Conservation (phyloP, 2,113 vertebrate species). For the Pitta sordida region DNA sequence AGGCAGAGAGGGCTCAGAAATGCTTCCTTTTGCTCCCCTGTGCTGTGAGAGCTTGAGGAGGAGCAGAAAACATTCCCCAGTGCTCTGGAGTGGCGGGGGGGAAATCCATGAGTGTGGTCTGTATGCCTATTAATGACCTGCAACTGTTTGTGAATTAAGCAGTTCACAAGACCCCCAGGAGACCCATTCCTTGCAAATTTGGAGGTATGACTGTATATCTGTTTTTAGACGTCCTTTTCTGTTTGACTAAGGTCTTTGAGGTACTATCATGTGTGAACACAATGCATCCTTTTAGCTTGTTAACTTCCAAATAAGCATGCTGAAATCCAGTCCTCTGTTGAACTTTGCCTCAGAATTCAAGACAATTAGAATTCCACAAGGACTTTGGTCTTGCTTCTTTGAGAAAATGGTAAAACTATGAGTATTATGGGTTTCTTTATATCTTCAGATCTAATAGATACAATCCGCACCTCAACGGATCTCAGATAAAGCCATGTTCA, state of each 20-base stretch:
- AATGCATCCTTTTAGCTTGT: background rate
- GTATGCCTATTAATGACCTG: too few species aligned
- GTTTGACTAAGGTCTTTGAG: background rate
- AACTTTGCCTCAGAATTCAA: background rate
- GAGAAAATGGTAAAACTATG: background rate
- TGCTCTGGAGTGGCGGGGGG: too few species aligned
- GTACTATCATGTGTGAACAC: rapidly evolving
- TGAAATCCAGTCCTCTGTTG: background rate
- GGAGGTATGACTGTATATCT: too few species aligned
- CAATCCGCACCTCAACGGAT: background rate
- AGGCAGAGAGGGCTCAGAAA: too few species aligned
- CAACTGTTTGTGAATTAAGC: too few species aligned
- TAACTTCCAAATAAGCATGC: background rate
- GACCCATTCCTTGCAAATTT: too few species aligned
- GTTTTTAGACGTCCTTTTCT: background rate
- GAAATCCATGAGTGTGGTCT: too few species aligned
- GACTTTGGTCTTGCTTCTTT: background rate
- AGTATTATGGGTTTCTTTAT: background rate
- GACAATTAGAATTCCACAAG: background rate
- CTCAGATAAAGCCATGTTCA: background rate
- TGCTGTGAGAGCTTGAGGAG: too few species aligned
- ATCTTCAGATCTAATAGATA: background rate
- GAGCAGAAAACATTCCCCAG: too few species aligned
- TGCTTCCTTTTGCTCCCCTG: too few species aligned
- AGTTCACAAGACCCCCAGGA: too few species aligned